Percentiles rank a stretch among this genome's conserved stretches.
phyloP scores from a whole-genome alignment of 2,888 invertebrate species.

The Eurytoma californica region DNA sequence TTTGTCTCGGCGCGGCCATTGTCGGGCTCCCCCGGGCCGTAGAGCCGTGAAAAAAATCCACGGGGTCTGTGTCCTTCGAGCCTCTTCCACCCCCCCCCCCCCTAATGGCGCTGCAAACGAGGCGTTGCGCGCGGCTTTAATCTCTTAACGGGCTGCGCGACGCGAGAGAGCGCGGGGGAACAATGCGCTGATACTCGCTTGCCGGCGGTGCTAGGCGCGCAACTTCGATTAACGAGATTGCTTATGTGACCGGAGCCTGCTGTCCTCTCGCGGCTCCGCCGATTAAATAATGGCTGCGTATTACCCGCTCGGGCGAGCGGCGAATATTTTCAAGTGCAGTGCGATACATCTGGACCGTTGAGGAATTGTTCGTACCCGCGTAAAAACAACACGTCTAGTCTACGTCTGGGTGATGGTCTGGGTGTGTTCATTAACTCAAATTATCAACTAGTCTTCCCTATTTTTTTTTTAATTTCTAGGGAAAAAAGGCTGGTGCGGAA shows the following conservation, averaged over 20 bases:
- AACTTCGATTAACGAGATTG: constrained; percentile 52
- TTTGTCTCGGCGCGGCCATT: too few species aligned
- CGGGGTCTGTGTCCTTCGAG: background rate
- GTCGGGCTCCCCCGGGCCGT: too few species aligned
- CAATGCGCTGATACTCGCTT: constrained; percentile 18
- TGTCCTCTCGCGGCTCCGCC: background rate
- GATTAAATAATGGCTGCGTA: background rate
- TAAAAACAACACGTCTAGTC: background rate
- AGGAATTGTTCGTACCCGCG: background rate
- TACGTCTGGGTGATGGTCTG: background rate
- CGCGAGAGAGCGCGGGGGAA: constrained; percentile 1
- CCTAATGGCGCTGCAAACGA: constrained; percentile 64
- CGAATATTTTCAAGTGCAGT: background rate
- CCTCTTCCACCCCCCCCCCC: constrained; percentile 46
- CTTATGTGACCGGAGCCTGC: constrained; percentile 7
- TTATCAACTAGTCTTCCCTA: too few species aligned
- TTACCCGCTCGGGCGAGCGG: background rate
- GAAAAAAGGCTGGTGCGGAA: too few species aligned
- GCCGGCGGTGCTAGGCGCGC: constrained; percentile 5
- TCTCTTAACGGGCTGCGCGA: constrained; percentile 69
- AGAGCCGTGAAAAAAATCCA: too few species aligned
- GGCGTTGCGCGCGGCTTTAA: constrained; percentile 66
- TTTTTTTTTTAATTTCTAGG: too few species aligned
- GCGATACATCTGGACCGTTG: background rate
- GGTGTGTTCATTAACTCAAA: too few species aligned